Conservation (phyloP, 2,888 invertebrate species). For the Phyto melanocephala region DNA sequence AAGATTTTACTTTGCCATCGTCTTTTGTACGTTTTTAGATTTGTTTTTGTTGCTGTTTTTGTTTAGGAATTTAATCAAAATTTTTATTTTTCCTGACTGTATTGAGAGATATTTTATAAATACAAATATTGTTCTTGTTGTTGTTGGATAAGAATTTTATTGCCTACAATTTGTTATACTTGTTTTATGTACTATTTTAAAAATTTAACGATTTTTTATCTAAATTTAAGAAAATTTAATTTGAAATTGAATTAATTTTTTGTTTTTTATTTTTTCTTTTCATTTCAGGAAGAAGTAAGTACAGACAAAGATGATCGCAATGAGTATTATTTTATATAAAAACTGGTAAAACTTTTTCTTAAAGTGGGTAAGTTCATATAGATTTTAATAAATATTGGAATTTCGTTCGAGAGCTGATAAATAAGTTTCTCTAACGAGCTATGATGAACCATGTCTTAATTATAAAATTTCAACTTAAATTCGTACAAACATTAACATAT, state of each 20-base stretch:
- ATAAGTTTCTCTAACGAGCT: too few species aligned
- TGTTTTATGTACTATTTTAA: constrained; percentile 24
- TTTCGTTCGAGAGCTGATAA: too few species aligned
- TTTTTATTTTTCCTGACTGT: constrained; percentile 23
- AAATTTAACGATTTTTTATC: constrained; percentile 57
- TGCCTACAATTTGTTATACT: constrained; percentile 69
- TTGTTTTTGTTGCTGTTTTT: constrained; percentile 8
- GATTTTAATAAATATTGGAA: too few species aligned
- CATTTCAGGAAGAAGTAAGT: constrained; percentile 79
- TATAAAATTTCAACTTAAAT: too few species aligned
- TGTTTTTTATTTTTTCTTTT: constrained; percentile 69
- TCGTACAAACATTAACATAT: too few species aligned
- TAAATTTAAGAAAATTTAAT: constrained; percentile 30
- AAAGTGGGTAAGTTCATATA: background rate
- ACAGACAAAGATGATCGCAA: constrained; percentile 24
- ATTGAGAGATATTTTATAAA: constrained; percentile 7
- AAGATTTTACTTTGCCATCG: constrained; percentile 28
- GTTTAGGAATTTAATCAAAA: constrained; percentile 59
- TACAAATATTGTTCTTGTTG: too few species aligned
- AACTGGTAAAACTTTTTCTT: too few species aligned
- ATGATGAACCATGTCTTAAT: too few species aligned
- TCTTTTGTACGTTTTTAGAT: background rate
- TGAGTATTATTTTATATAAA: background rate
- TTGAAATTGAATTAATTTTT: constrained; percentile 16
- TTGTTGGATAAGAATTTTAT: constrained; percentile 68